These are phyloP conservation scores for Athrips mouffetella DNA, from an alignment of 2,888 invertebrate species.

Conservation along the genomic window DNA sequence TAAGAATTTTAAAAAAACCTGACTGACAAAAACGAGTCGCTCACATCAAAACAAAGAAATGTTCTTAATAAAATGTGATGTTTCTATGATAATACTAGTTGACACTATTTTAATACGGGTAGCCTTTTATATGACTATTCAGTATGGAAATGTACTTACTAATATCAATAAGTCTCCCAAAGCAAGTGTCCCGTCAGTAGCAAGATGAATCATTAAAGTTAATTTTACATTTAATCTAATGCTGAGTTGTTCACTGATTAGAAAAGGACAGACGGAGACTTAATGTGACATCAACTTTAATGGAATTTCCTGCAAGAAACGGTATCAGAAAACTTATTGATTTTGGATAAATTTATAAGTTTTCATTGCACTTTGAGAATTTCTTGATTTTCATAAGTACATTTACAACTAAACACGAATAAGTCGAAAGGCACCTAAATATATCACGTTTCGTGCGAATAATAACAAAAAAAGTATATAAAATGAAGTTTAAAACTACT, in stretches of 20 bases:
- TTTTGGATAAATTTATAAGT: not conserved
- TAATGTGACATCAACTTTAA: too few species aligned
- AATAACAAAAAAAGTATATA: constrained; percentile 39
- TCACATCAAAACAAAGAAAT: constrained; percentile 48
- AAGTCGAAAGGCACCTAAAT: constrained; percentile 23
- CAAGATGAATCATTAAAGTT: too few species aligned
- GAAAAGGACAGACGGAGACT: too few species aligned
- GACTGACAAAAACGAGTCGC: constrained; percentile 35
- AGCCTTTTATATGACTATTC: not conserved
- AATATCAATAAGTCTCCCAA: too few species aligned
- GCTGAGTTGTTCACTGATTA: too few species aligned
- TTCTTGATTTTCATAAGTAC: not conserved
- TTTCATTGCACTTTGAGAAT: not conserved
- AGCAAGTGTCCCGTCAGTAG: too few species aligned
- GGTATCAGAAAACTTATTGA: too few species aligned
- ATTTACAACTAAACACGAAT: not conserved
- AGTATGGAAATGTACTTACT: not conserved
- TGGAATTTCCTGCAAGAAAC: too few species aligned
- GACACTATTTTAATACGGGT: constrained; percentile 53
- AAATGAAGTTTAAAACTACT: constrained; percentile 68
- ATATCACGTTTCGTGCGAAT: constrained; percentile 60
- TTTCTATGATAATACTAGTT: constrained; percentile 57
- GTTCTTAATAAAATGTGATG: constrained; percentile 58
- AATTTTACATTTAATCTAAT: too few species aligned
- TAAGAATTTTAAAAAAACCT: constrained; percentile 19